Conservation (phyloP, 2,797 vertebrate genomes). For the Dendrocincla fuliginosa region DNA sequence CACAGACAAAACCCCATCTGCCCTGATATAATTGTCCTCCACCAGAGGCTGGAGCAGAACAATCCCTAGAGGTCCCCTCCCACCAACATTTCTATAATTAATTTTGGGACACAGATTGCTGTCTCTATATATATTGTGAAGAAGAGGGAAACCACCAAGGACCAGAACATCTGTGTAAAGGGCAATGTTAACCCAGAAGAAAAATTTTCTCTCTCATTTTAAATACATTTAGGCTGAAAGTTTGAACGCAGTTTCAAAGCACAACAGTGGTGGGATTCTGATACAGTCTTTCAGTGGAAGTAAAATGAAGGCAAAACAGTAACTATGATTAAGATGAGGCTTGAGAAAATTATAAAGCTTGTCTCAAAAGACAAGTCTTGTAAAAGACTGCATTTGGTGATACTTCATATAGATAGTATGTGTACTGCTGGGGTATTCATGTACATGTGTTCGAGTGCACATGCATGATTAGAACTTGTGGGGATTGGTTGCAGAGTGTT, state of each 20-base stretch:
- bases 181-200: background rate
- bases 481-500: background rate
- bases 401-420: background rate
- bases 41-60: background rate
- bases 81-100: background rate
- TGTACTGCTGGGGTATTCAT: background rate
- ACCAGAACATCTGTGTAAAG: background rate
- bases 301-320: background rate
- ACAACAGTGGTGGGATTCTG: background rate
- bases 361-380: background rate
- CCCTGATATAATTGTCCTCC: background rate
- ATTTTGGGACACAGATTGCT: background rate
- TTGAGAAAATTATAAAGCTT: background rate
- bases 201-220: background rate
- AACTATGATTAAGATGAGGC: background rate
- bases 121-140: background rate
- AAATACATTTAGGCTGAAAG: background rate
- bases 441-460: rapidly evolving
- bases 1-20: background rate
- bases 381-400: background rate
- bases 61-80: background rate
- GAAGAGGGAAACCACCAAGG: background rate
- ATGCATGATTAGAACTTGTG: background rate
- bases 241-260: background rate
- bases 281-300: background rate